These are phyloP conservation scores for Megalops atlanticus DNA, from an alignment of 2,113 vertebrate species.

Conservation along the genomic window DNA sequence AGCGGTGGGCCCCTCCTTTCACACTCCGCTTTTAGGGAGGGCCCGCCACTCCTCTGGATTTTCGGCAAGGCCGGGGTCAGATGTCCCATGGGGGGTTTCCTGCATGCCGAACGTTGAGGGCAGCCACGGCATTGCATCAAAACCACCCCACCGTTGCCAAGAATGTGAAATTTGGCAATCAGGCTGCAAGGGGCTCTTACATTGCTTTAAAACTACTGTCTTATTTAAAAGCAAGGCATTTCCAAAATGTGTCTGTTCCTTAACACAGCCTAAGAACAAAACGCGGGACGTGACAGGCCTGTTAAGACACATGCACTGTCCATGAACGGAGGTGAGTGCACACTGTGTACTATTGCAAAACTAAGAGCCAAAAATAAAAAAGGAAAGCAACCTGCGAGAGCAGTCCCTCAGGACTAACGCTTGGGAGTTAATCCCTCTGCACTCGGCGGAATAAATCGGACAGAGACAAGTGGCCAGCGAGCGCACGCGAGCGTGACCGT, in stretches of 20 bases:
- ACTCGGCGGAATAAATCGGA: conserved; percentile 22
- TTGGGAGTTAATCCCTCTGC: not conserved
- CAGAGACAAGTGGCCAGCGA: conserved; percentile 7
- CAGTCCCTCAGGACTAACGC: conserved; percentile 25
- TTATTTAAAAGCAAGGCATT: no score
- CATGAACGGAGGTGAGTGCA: not conserved
- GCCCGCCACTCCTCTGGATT: no score
- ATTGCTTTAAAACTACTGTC: no score
- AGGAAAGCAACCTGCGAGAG: not conserved
- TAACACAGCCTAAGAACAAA: no score
- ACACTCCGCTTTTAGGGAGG: not conserved
- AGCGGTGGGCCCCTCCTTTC: not conserved
- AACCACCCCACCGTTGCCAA: not conserved
- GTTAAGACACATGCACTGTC: no score
- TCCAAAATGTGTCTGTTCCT: no score
- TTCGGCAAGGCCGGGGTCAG: no score
- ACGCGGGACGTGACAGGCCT: no score
- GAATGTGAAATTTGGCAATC: not conserved
- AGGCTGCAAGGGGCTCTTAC: no score
- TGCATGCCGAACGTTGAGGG: no score
- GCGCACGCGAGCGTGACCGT: not conserved
- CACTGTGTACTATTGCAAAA: not conserved
- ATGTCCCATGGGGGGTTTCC: no score
- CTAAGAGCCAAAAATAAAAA: no score
- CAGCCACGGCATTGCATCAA: not conserved